A percentile compares a stretch with the other conserved stretches of the same genome.
phyloP scores from a whole-genome alignment of 1,140 invertebrate species.

The Caenorhabditis inopinata region DNA sequence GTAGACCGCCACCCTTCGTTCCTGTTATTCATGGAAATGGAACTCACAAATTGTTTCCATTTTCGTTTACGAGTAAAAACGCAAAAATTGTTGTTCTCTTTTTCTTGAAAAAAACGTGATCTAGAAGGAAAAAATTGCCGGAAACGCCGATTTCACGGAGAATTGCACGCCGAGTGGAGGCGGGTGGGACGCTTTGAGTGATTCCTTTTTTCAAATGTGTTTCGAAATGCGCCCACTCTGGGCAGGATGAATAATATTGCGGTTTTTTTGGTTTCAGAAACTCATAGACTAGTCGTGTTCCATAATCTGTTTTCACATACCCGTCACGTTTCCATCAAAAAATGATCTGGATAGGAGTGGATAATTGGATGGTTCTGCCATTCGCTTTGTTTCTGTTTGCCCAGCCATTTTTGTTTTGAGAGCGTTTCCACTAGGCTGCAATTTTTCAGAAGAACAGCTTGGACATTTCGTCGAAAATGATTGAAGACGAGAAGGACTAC shows the following conservation, averaged over 20 bases:
- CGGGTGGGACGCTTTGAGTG: not conserved
- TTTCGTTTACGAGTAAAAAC: not conserved
- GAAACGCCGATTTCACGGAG: conserved; percentile 19
- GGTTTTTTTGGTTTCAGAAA: not conserved
- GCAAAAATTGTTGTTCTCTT: not conserved
- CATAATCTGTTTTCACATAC: not conserved
- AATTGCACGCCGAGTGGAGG: not conserved
- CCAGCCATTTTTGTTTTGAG: not conserved
- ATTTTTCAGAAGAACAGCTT: not conserved
- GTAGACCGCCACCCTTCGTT: not conserved
- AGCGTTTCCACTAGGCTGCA: not conserved
- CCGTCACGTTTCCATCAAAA: not conserved
- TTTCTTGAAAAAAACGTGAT: not conserved
- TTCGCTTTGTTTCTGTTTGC: not conserved
- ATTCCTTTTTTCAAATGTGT: not conserved
- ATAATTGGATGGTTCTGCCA: not conserved
- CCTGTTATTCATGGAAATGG: not conserved
- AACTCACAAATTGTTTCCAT: no score
- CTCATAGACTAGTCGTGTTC: not conserved
- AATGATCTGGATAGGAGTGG: not conserved
- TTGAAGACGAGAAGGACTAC: conserved; percentile 12
- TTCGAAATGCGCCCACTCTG: not conserved
- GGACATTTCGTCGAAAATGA: conserved; percentile 7
- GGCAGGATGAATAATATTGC: not conserved
- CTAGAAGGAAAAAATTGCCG: not conserved